These are phyloP conservation scores for Hippasteria phrygiana DNA, from an alignment of 53 echinoderm and acorn worm species.

Conservation along the genomic window DNA sequence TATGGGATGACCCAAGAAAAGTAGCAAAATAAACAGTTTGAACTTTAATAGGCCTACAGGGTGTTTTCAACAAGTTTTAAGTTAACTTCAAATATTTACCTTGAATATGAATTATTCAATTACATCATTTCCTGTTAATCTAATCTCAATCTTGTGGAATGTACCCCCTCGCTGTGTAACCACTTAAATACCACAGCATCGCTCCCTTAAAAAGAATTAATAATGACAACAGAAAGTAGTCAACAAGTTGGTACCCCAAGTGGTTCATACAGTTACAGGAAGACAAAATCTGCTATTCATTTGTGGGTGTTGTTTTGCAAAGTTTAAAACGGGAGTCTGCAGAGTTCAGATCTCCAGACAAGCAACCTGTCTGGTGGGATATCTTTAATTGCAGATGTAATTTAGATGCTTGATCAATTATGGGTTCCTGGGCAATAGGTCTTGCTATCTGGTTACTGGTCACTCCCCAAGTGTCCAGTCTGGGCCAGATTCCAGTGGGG, in stretches of 20 bases:
- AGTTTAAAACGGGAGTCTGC: background rate
- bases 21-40: no score
- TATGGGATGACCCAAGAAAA: no score
- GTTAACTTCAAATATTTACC: slow-evolving; percentile 1
- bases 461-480: slow-evolving; percentile 31
- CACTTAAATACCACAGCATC: slow-evolving; percentile 29
- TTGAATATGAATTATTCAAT: slow-evolving; percentile 37
- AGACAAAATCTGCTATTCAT: slow-evolving; percentile 16
- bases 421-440: slow-evolving; percentile 9
- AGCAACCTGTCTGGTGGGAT: background rate
- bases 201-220: slow-evolving; percentile 28
- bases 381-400: slow-evolving; percentile 31
- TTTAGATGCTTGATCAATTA: slow-evolving; percentile 12
- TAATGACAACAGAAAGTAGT: slow-evolving; percentile 21
- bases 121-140: slow-evolving; percentile 44
- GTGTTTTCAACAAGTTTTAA: background rate
- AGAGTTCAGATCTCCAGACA: background rate
- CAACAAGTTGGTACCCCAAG: background rate
- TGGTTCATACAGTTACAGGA: background rate
- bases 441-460: background rate
- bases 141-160: background rate
- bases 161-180: slow-evolving; percentile 7
- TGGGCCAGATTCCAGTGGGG: slow-evolving; percentile 12
- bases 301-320: background rate
- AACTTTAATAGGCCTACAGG: background rate